A percentile compares a stretch with the other conserved stretches of the same genome.
These are phyloP conservation scores for Cryptus viduatorius DNA, from an alignment of 2,888 invertebrate genomes.

Conservation along the genomic window DNA sequence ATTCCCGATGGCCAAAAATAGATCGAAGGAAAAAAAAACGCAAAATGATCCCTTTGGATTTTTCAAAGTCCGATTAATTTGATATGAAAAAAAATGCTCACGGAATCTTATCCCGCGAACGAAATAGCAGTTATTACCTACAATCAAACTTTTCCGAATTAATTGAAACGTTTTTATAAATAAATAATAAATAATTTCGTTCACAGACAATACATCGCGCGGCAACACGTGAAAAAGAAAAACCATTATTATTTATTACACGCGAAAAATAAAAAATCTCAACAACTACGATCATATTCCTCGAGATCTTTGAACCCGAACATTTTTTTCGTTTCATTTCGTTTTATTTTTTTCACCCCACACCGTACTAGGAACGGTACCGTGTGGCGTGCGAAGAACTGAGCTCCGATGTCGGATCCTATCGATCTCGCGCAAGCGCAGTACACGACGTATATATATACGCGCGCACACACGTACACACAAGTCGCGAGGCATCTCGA, in stretches of 20 bases:
- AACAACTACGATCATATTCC: background rate
- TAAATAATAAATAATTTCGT: background rate
- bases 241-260: background rate
- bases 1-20: background rate
- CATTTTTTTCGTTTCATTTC: background rate
- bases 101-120: no score
- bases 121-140: no score
- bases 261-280: background rate
- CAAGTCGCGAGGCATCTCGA: background rate
- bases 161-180: no score
- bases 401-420: slow-evolving; percentile 24
- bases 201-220: background rate
- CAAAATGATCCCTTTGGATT: background rate
- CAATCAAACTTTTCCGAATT: no score
- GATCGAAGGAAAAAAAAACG: background rate
- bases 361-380: slow-evolving; percentile 23
- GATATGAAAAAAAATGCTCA: background rate
- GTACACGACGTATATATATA: background rate
- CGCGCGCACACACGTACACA: background rate
- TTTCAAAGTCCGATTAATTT: background rate
- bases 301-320: background rate
- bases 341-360: slow-evolving; percentile 1
- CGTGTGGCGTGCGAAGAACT: slow-evolving; percentile 11
- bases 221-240: background rate
- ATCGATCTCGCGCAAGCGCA: slow-evolving; percentile 39